Conservation (phyloP, 2,113 vertebrate species). For the Tauraco erythrolophus region DNA sequence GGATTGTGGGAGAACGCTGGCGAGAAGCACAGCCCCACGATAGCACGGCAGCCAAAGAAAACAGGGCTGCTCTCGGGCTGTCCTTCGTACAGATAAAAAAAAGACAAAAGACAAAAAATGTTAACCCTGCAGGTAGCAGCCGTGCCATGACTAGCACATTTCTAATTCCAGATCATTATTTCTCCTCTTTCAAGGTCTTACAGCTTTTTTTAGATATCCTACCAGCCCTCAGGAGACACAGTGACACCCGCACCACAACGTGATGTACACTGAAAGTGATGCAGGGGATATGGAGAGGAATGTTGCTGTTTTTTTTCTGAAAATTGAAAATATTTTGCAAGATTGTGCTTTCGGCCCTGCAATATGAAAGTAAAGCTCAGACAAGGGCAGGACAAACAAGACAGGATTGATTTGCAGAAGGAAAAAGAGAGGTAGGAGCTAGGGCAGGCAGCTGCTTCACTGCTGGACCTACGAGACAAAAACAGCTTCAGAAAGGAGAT, state of each 20-base stretch:
- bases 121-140: not conserved
- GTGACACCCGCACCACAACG: accelerated
- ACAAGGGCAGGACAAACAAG: not conserved
- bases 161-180: not conserved
- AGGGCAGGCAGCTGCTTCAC: not conserved
- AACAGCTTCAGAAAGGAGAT: not conserved
- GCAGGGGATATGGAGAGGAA: not conserved
- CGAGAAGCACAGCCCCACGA: not conserved
- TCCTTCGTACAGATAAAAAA: not conserved
- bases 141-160: accelerated
- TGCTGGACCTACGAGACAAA: accelerated
- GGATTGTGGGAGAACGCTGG: not conserved
- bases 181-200: not conserved
- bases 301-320: accelerated
- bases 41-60: slow-evolving; percentile 2
- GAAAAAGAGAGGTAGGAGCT: not conserved
- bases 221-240: not conserved
- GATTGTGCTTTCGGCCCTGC: too few relatives aligned
- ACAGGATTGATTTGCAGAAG: not conserved
- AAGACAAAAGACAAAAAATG: slow-evolving; percentile 5
- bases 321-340: not conserved
- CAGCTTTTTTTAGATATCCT: not conserved
- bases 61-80: not conserved
- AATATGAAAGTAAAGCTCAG: not conserved
- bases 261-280: accelerated